These are phyloP conservation scores for Phoenoteleia sp. DNA, from an alignment of 2,888 invertebrate species.

Conservation along the genomic window DNA sequence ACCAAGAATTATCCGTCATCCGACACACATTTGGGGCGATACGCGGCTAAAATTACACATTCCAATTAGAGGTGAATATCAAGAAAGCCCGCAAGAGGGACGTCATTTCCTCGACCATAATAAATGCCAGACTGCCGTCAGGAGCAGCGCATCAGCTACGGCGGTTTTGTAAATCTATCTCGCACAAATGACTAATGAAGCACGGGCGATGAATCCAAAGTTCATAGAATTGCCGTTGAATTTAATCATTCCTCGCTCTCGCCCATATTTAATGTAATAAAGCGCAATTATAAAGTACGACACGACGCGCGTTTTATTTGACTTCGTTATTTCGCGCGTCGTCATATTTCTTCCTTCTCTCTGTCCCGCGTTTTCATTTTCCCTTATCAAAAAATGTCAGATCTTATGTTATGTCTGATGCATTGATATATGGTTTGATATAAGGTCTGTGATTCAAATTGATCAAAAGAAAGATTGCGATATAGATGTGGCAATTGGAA, in stretches of 20 bases:
- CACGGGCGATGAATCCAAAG: slow-evolving; percentile 30
- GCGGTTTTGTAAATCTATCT: slow-evolving; percentile 52
- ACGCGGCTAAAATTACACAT: slow-evolving; percentile 81
- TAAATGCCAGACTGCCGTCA: slow-evolving; percentile 38
- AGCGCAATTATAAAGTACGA: slow-evolving; percentile 28
- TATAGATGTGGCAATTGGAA: too few species aligned
- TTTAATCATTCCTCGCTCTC: slow-evolving; percentile 22
- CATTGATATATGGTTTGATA: too few species aligned
- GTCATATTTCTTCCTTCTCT: slow-evolving; percentile 8
- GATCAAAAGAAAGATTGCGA: too few species aligned
- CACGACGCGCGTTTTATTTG: slow-evolving; percentile 20
- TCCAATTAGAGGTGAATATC: slow-evolving; percentile 81
- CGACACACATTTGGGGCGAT: slow-evolving; percentile 71
- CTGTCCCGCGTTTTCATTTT: background rate
- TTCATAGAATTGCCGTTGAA: slow-evolving; percentile 18
- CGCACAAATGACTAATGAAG: slow-evolving; percentile 52
- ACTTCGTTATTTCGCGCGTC: slow-evolving; percentile 34
- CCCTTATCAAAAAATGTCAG: too few species aligned
- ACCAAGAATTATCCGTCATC: slow-evolving; percentile 79
- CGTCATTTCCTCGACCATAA: slow-evolving; percentile 61
- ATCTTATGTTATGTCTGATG: too few species aligned
- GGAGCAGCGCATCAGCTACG: slow-evolving; percentile 7
- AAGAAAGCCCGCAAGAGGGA: slow-evolving; percentile 72
- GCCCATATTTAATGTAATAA: slow-evolving; percentile 14
- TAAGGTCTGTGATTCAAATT: too few species aligned